A percentile compares a stretch with the other conserved stretches of the same genome.
Evolutionary conservation across 2,797 vertebrate genomes (phyloP).

Genomic region (Gymnoscopelus microlampas): DNA sequence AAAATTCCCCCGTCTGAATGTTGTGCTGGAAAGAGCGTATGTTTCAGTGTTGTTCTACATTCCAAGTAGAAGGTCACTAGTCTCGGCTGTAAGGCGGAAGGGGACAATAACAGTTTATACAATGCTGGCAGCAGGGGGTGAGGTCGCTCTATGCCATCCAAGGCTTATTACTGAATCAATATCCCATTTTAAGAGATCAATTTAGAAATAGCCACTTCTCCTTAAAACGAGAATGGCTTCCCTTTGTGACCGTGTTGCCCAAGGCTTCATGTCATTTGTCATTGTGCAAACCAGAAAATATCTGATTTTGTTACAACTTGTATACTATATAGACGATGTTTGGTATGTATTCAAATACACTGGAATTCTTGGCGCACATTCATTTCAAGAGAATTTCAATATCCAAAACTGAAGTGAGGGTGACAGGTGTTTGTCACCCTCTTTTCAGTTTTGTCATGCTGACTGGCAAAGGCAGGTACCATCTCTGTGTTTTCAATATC

Average conservation of each 20-base stretch:
- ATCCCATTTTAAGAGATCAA: constrained; percentile 51
- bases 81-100: constrained; percentile 10
- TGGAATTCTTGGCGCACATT: not conserved
- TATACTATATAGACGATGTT: not conserved
- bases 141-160: constrained; percentile 41
- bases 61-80: constrained; percentile 54
- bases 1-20: constrained; percentile 11
- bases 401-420: not conserved
- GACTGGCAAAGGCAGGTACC: not conserved
- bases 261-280: constrained; percentile 23
- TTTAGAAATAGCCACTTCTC: constrained; percentile 40
- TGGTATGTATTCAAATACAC: not conserved
- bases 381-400: not conserved
- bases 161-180: constrained; percentile 67
- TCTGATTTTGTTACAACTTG: constrained; percentile 1
- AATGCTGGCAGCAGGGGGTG: constrained; percentile 24
- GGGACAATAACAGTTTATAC: constrained; percentile 32
- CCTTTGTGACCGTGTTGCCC: constrained; percentile 29
- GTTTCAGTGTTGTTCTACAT: constrained; percentile 26
- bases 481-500: constrained; percentile 56
- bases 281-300: not conserved
- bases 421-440: too few relatives aligned
- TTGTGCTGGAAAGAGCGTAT: constrained; percentile 16
- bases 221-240: constrained; percentile 32
- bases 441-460: not conserved